Evolutionary conservation across 2,888 invertebrate genomes (phyloP), one percentile per base, ranked within the genome.

Genomic region (Balanococcus diminutus): DNA sequence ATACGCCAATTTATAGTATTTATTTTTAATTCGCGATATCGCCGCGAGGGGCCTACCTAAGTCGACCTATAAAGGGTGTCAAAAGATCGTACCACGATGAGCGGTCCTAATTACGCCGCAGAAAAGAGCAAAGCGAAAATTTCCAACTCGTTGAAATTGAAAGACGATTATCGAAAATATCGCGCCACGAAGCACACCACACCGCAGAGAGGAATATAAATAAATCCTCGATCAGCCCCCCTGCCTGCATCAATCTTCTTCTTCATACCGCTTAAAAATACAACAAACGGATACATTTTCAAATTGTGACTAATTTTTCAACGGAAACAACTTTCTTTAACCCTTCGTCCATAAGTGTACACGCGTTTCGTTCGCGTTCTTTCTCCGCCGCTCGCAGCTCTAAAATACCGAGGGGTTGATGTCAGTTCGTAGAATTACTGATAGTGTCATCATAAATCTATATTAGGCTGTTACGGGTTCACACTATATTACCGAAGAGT

Each of bases 391-490:
- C 32, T 32, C 8, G 31, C n/a, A 28, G 36, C 22, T 28, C 22
- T 28, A 36, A 79, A 79, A 79, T 79, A 79, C 75, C 75, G 82
- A 82, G 79, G 67, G 85, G 85, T 72, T 79, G 85, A 85, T 85
- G 85, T 85, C 85, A 79, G 85, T 85, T 79, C 28, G 79, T 75
- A 72, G 75, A 85, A 85, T 85, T 79, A 72, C 85, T 75, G 85
- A 85, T 85, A 85, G 85, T 85, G 85, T 85, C 85, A 75, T 75
- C 85, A 85, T 85, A 85, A 85, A 85, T 85, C 85, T 85, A 85
- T 85, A 85, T 85, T 85, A 85, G 85, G 85, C 85, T 85, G 72
- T 85, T 75, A 85, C 79, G 85, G 75, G 75, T 79, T 79, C 75
- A 79, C 75, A 79, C 75, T 79, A 32, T 79, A 79, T 79, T 79